A percentile compares a stretch with the other conserved stretches of the same genome.
phyloP scores from a whole-genome alignment of 2,797 vertebrate species.

The Eulemur albifrons region DNA sequence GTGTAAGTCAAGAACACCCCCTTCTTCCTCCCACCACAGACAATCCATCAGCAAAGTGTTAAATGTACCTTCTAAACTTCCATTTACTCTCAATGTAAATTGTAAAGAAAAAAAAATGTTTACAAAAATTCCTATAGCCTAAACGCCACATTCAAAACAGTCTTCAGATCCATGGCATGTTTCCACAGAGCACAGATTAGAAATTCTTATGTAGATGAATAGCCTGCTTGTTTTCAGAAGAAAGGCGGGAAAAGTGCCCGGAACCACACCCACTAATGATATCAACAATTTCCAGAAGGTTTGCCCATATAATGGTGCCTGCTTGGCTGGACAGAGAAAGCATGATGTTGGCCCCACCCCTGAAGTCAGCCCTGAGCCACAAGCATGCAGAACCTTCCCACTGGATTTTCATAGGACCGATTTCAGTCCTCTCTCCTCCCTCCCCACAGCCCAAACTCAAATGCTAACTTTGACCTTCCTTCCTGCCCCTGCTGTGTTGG shows the following conservation, averaged over 20 bases:
- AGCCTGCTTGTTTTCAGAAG: conserved; percentile 53
- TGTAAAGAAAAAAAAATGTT: background rate
- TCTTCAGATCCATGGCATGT: background rate
- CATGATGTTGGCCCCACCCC: background rate
- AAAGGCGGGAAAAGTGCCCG: background rate
- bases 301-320: conserved; percentile 20
- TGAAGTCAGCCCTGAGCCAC: background rate
- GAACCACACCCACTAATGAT: conserved; percentile 25
- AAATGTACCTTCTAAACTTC: background rate
- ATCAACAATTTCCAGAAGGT: conserved; percentile 46
- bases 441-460: background rate
- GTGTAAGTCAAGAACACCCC: background rate
- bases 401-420: background rate
- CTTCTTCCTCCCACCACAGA: background rate
- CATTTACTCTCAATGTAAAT: background rate
- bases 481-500: background rate
- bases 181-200: background rate
- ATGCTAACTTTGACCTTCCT: background rate
- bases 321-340: background rate
- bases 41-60: background rate
- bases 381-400: background rate
- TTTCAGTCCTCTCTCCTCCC: background rate
- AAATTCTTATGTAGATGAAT: background rate
- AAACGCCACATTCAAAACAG: background rate
- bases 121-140: background rate